Evolutionary conservation across 2,113 vertebrate species (phyloP), one percentile per base, ranked within the genome.

Genomic region (Cacatua alba): DNA sequence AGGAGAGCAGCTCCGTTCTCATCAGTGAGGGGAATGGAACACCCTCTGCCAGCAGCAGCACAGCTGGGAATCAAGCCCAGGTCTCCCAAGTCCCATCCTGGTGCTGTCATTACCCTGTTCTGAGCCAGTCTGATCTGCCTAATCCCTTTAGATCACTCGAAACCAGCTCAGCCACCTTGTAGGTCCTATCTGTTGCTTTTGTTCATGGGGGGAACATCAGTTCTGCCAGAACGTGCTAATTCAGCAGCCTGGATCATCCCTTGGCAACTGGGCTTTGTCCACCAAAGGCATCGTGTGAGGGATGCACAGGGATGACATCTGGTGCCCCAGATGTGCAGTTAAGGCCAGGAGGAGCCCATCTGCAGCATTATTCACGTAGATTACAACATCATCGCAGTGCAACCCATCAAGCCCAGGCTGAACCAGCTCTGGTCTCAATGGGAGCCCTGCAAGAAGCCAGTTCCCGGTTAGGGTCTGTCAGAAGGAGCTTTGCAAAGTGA

Each of bases 211-310:
- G 19, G 28, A 29, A 18, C 46, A 31, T 16, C 43, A 7, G 46
- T 65, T 78, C n/a, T 8, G 31, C 17, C 60, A 57, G 71, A 21
- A 12, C 2, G 2, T 6, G 51, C 4, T 41, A n/a, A 77, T 55
- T 55, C 70, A 59, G 65, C 51, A 59, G 74, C 68, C 31, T 39
- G 44, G 17, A 9, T 59, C 48, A 8, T 15, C 64, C 71, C 64
- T 60, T 23, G 51, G 82, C 48, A 88, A 81, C 17, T 16, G 85
- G 80, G 95, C 95, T 96, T 96, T 95, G 93, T 93, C 92, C 76
- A 79, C 64, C 1, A 2, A 63, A 88, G 87, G 7, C 76, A 1
- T 15, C 1, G 17, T 82, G 88, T 87, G 78, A 70, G 94, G 84
- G 87, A 93, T 81, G 81, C 3, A 19, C 88, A 64, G 78, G 81